Conservation (phyloP, 1,140 invertebrate species). For the Thrips palmi region DNA sequence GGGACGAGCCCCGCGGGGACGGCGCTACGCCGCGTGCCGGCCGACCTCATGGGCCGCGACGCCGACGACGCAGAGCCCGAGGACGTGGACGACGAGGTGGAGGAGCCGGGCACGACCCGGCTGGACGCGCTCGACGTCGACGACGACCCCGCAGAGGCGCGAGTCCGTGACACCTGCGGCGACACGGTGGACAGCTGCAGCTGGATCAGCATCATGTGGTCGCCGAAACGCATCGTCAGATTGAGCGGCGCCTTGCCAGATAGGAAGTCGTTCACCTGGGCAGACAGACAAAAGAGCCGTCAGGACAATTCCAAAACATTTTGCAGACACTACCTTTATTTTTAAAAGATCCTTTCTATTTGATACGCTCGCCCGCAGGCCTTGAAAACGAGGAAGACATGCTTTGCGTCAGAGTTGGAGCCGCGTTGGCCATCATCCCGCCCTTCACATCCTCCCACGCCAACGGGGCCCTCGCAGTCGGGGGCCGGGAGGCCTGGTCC, state of each 20-base stretch:
- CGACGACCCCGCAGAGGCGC: too few species aligned
- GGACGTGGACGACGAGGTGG: not conserved
- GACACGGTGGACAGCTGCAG: slow-evolving; percentile 73
- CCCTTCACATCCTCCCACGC: too few species aligned
- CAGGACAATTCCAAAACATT: too few species aligned
- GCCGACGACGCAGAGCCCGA: slow-evolving; percentile 6
- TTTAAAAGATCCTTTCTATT: too few species aligned
- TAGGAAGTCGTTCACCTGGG: slow-evolving; percentile 79
- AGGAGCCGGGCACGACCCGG: too few species aligned
- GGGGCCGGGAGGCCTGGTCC: too few species aligned
- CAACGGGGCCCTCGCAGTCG: too few species aligned
- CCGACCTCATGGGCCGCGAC: not conserved
- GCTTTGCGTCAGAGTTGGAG: too few species aligned
- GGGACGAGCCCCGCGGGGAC: slow-evolving; percentile 14
- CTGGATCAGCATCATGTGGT: slow-evolving; percentile 94
- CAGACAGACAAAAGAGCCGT: slow-evolving; percentile 11
- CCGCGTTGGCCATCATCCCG: not conserved
- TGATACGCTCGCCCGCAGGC: too few species aligned
- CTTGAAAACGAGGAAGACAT: too few species aligned
- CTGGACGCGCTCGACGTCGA: slow-evolving; percentile 2
- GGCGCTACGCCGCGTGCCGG: not conserved
- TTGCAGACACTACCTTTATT: too few species aligned
- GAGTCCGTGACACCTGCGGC: too few species aligned
- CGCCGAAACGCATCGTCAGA: slow-evolving; percentile 81
- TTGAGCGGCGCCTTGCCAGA: slow-evolving; percentile 85